Conservation (phyloP, 2,113 vertebrate species). For the Oryzias woworae region DNA sequence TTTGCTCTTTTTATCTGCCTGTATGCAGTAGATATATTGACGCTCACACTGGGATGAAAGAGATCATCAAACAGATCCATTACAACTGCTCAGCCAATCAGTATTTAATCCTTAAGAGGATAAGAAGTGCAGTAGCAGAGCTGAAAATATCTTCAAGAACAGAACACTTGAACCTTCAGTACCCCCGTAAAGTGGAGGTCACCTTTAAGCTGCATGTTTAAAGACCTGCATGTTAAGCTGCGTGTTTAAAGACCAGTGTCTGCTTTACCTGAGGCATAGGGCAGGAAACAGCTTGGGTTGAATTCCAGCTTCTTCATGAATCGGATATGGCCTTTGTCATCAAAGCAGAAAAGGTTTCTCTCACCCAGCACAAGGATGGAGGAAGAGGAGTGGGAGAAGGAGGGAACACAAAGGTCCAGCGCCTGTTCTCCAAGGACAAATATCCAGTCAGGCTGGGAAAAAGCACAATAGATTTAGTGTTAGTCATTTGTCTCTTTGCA, state of each 20-base stretch:
- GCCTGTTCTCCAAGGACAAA: conserved; percentile 93
- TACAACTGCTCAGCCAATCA: background rate
- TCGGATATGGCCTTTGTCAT: conserved; percentile 93
- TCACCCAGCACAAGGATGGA: conserved; percentile 92
- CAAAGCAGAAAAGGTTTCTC: conserved; percentile 92
- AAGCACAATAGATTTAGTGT: conserved; percentile 22
- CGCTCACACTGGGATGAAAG: background rate
- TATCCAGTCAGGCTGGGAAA: conserved; percentile 89
- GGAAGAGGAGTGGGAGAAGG: conserved; percentile 80
- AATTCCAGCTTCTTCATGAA: conserved; percentile 98
- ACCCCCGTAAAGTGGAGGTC: background rate
- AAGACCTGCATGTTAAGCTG: too few relatives aligned
- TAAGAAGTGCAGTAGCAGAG: background rate
- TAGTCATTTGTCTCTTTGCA: too few relatives aligned
- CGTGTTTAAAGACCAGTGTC: background rate
- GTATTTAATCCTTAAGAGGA: background rate
- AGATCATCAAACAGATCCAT: background rate
- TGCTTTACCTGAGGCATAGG: conserved; percentile 84
- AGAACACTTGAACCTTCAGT: background rate
- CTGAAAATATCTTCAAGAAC: background rate
- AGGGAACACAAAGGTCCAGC: conserved; percentile 84
- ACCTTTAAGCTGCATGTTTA: background rate
- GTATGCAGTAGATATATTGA: too few relatives aligned
- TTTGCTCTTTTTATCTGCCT: too few relatives aligned
- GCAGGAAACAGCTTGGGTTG: conserved; percentile 94